These are phyloP conservation scores for Acyrthosiphon pisum DNA, from an alignment of 1,140 invertebrate genomes.

Conservation along the genomic window DNA sequence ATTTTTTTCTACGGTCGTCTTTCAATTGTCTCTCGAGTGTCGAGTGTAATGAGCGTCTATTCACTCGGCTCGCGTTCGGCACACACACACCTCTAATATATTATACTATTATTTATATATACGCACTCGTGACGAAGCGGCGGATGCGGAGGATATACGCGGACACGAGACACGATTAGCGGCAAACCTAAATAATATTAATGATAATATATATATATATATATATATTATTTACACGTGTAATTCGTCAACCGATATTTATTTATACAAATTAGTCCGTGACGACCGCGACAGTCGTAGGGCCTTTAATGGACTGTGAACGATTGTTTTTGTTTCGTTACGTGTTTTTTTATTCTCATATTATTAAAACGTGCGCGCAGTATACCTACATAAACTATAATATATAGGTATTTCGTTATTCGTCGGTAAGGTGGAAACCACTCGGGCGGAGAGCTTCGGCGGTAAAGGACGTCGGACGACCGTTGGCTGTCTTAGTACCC, in stretches of 20 bases:
- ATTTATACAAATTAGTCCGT: constrained; percentile 45
- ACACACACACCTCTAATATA: neutral
- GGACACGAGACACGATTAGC: constrained; percentile 38
- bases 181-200: neutral
- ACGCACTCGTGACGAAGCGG: neutral
- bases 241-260: constrained; percentile 47
- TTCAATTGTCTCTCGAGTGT: constrained; percentile 14
- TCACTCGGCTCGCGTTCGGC: constrained; percentile 16
- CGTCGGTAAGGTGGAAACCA: neutral
- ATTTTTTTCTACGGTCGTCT: neutral
- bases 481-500: neutral
- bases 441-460: constrained; percentile 3
- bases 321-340: constrained; percentile 36
- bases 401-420: no score
- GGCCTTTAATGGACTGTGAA: constrained; percentile 36
- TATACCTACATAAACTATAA: neutral
- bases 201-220: neutral
- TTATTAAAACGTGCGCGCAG: neutral
- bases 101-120: neutral
- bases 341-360: neutral
- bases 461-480: neutral
- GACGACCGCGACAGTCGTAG: neutral
- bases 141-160: neutral
- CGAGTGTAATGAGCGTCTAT: constrained; percentile 30
- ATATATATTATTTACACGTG: no score